Percentiles rank a stretch among this genome's conserved stretches.
phyloP scores from a whole-genome alignment of 2,113 vertebrate species.

The Mesembrinibis cayennensis region DNA sequence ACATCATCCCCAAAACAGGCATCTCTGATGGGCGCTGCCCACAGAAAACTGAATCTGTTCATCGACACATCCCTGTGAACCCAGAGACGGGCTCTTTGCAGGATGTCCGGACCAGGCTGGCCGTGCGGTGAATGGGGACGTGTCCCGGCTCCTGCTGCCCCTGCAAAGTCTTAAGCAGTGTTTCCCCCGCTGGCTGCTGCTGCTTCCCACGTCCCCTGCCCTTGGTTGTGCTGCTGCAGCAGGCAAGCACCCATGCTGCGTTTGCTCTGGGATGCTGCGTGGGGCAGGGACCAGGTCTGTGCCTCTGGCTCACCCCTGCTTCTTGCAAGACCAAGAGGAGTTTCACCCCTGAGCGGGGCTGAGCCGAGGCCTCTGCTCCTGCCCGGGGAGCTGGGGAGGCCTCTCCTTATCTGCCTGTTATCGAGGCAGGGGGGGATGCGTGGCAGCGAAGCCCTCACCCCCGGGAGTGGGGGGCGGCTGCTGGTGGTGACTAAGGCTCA shows the following conservation, averaged over 20 bases:
- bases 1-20: constrained; percentile 15
- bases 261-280: background rate
- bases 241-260: rapidly evolving
- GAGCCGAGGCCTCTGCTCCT: background rate
- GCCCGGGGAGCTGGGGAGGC: background rate
- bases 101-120: background rate
- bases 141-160: background rate
- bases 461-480: background rate
- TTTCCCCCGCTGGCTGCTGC: background rate
- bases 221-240: background rate
- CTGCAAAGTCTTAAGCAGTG: background rate
- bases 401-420: background rate
- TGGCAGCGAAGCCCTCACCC: background rate
- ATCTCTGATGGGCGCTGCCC: background rate
- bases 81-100: background rate
- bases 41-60: background rate
- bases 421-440: background rate
- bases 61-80: background rate
- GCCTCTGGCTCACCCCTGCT: background rate
- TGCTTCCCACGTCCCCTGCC: background rate
- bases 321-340: background rate
- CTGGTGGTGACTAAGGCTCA: constrained; percentile 2
- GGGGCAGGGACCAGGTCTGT: background rate
- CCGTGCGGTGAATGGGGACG: rapidly evolving
- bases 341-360: rapidly evolving